Percentiles rank a stretch among this genome's conserved stretches.
These are phyloP conservation scores for Butorides virescens DNA, from an alignment of 2,113 vertebrate species.

Conservation along the genomic window DNA sequence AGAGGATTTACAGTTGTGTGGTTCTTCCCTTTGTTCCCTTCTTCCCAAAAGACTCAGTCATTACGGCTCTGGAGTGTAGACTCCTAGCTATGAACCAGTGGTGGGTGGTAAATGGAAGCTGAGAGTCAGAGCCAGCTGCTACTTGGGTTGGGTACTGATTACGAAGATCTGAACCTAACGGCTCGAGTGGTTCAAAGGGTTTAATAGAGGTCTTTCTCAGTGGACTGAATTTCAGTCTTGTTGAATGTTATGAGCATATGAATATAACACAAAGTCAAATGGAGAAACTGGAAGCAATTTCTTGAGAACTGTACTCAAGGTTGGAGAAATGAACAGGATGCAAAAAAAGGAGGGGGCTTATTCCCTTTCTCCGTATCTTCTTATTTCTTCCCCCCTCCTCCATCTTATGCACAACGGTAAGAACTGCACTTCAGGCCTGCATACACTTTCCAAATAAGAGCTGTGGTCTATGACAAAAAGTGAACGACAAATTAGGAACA, in stretches of 20 bases:
- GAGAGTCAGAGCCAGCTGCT: neutral
- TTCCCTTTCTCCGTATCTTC: neutral
- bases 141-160: neutral
- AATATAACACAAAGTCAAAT: neutral
- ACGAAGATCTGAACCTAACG: neutral
- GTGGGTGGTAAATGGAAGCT: neutral
- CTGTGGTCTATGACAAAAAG: neutral
- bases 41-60: fast-evolving
- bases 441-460: neutral
- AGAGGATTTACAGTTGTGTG: neutral
- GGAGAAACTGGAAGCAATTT: neutral
- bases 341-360: neutral
- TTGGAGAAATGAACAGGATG: neutral
- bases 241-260: neutral
- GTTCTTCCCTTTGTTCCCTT: neutral
- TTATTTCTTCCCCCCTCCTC: neutral
- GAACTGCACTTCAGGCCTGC: neutral
- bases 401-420: neutral
- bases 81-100: neutral
- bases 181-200: neutral
- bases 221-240: neutral
- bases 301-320: neutral
- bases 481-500: neutral
- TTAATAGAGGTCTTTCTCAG: neutral
- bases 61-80: neutral